Conservation (phyloP, 2,113 vertebrate genomes). For the Chrysemys picta region DNA sequence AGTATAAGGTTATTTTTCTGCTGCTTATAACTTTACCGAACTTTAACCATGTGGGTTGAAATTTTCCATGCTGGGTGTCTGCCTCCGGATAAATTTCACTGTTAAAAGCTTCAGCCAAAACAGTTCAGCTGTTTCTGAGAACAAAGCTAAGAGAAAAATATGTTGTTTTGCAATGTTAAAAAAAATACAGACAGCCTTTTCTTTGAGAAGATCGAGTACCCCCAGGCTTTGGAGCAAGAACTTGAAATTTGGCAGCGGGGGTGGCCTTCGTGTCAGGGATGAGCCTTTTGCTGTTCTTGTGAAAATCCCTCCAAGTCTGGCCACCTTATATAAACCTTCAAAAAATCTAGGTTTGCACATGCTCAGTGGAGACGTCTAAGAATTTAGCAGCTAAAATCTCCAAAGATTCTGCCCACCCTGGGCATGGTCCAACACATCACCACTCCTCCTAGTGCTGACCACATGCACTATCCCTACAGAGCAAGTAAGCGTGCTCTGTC, state of each 20-base stretch:
- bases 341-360: too few species aligned
- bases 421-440: too few species aligned
- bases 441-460: background rate
- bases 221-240: conserved; percentile 3
- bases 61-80: conserved; percentile 42
- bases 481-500: background rate
- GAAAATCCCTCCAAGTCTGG: conserved; percentile 16
- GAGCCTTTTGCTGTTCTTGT: background rate
- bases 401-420: background rate
- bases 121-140: background rate
- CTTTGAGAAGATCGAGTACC: background rate
- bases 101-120: conserved; percentile 44
- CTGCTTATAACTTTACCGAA: conserved; percentile 46
- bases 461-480: rapidly evolving
- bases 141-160: conserved; percentile 58
- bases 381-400: conserved; percentile 34
- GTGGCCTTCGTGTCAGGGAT: background rate
- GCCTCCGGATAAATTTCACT: conserved; percentile 56
- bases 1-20: background rate
- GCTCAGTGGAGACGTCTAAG: conserved; percentile 14
- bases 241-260: background rate
- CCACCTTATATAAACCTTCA: background rate
- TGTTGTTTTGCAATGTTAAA: conserved; percentile 48
- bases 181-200: conserved; percentile 48
- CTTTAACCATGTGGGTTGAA: background rate